Conservation (phyloP, 1,140 invertebrate genomes). For the Sycophila sp. region DNA sequence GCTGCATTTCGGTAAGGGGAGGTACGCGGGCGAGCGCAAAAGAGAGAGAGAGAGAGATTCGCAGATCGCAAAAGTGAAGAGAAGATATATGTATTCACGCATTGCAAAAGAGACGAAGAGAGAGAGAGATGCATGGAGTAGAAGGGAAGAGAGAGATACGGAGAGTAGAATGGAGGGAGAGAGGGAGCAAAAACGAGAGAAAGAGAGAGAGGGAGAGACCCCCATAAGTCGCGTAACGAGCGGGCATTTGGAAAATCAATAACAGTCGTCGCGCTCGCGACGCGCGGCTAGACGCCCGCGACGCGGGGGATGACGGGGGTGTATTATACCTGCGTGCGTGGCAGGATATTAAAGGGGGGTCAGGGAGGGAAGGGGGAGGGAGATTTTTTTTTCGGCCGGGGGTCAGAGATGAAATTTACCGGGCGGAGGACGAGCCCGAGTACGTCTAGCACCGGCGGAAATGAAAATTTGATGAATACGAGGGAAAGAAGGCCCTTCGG, state of each 20-base stretch:
- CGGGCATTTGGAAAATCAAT: slow-evolving; percentile 39
- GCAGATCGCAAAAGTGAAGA: too few relatives aligned
- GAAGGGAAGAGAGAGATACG: too few relatives aligned
- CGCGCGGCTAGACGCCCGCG: neutral
- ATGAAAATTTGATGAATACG: too few relatives aligned
- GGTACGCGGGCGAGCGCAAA: neutral
- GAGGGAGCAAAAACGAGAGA: too few relatives aligned
- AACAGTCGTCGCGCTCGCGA: slow-evolving; percentile 30
- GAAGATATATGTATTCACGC: too few relatives aligned
- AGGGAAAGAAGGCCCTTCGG: too few relatives aligned
- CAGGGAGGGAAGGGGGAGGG: neutral
- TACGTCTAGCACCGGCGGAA: too few relatives aligned
- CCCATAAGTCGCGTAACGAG: slow-evolving; percentile 37
- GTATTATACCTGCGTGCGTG: neutral
- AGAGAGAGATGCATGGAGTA: too few relatives aligned
- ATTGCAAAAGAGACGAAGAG: too few relatives aligned
- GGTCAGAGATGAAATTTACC: too few relatives aligned
- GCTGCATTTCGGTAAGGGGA: neutral
- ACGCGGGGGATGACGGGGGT: neutral
- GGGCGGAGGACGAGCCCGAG: too few relatives aligned
- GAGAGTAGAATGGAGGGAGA: neutral
- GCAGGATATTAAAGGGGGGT: neutral
- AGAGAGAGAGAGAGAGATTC: neutral
- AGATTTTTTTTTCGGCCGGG: neutral
- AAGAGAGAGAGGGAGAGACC: slow-evolving; percentile 4